Evolutionary conservation across 2,797 vertebrate species (phyloP).

Genomic region (Megaceryle alcyon): DNA sequence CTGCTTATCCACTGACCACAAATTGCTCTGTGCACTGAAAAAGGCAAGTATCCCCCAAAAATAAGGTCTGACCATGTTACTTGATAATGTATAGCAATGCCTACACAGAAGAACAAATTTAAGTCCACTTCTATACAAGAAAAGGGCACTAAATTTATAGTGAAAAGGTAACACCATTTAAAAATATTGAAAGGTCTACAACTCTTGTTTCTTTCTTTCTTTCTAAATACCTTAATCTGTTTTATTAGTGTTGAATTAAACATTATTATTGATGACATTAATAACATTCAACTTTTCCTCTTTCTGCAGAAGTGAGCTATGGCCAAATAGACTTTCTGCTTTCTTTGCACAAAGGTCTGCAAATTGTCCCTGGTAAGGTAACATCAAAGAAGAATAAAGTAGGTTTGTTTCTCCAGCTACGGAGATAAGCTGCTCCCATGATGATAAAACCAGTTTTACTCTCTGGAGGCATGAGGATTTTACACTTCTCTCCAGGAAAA

Average conservation of each 20-base stretch:
- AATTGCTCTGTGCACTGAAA: not conserved
- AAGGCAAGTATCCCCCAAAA: not conserved
- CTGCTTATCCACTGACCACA: not conserved
- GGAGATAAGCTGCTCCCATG: not conserved
- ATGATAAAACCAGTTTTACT: not conserved
- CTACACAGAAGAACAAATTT: not conserved
- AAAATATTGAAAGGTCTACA: not conserved
- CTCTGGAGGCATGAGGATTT: not conserved
- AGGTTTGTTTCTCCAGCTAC: not conserved
- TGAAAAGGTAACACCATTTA: not conserved
- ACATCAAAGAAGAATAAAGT: not conserved
- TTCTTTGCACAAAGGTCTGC: not conserved
- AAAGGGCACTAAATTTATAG: not conserved
- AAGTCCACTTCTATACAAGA: not conserved
- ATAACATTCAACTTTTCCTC: not conserved
- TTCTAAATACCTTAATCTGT: not conserved
- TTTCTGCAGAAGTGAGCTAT: not conserved
- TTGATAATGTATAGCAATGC: not conserved
- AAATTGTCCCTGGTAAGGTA: not conserved
- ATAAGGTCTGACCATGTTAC: not conserved
- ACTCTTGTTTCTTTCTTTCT: not conserved
- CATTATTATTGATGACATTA: not conserved
- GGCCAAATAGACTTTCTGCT: too few relatives aligned
- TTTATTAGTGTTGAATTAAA: not conserved
- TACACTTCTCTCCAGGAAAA: not conserved